Evolutionary conservation across 2,113 vertebrate genomes (phyloP), one percentile per base, ranked within the genome.

Genomic region (Salvelinus fontinalis): DNA sequence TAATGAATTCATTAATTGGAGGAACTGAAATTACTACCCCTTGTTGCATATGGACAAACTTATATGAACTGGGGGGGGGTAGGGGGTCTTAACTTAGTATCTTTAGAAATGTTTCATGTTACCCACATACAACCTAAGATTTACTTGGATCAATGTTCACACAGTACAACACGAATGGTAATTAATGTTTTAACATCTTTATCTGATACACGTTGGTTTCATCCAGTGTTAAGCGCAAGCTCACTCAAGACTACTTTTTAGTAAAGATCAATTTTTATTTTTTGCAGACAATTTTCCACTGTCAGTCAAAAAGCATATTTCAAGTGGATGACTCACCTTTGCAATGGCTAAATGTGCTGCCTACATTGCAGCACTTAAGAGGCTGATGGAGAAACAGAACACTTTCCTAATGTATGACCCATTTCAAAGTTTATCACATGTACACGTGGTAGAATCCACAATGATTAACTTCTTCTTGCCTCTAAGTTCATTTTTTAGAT

Each of bases 231-330:
- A 12, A 49, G 9, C 20, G 48, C 49, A 54, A 39, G n/a, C 13
- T 67, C 22, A 75, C 18, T 62, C n/a, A 13, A 27, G 29, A 81
- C n/a, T 31, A 9, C 4, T 81, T 75, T 4, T 75, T 77, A 72
- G 34, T 65, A 71, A 78, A 75, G 69, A 74, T 27, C 57, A 64
- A 77, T 44, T 44, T 44, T 44, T 11, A 44, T 44, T 44, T 44
- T 44, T 44, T 44, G 39, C 39, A 44, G 39, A 44, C 9, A 44
- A 44, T 44, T 9, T 44, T 9, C 9, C 39, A 44, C 39, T 11
- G 2, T 39, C 8, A 76, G 68, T 24, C 82, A 44, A 44, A 16
- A 57, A 44, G 39, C 20, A 85, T 84, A 79, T 85, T 86, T 80
- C 14, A 74, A 66, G 75, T 74, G 71, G 22, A 75, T 83, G 3